Evolutionary conservation across 2,113 vertebrate genomes (phyloP).

Genomic region (Eulacestoma nigropectus): DNA sequence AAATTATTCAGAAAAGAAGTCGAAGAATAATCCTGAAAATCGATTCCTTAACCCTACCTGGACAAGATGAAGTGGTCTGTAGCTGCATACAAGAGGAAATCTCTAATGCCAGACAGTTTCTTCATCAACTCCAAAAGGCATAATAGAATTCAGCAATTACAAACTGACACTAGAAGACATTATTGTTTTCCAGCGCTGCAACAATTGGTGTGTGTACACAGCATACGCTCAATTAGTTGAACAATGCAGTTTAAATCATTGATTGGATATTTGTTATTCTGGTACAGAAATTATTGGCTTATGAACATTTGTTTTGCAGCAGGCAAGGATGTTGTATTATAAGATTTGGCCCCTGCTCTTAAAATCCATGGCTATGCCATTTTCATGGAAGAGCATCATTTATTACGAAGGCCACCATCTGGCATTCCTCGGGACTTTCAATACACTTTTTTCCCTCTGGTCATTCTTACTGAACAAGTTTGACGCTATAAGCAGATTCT

Average conservation of each 20-base stretch:
- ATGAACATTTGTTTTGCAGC: background rate
- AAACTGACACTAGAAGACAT: background rate
- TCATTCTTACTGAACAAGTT: background rate
- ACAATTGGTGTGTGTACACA: fast-evolving
- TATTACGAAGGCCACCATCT: background rate
- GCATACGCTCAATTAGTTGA: background rate
- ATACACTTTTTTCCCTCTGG: fast-evolving
- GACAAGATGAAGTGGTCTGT: background rate
- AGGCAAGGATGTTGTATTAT: background rate
- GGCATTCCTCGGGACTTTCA: background rate
- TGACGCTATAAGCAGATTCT: background rate
- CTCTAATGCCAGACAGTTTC: background rate
- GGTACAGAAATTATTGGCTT: background rate
- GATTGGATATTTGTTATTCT: background rate
- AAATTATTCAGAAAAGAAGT: background rate
- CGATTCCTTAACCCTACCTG: background rate
- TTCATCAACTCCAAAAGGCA: background rate
- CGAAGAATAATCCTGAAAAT: background rate
- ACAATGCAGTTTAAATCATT: background rate
- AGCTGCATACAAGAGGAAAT: background rate
- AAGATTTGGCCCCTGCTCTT: background rate
- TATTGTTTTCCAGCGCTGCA: background rate
- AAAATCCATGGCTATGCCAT: background rate
- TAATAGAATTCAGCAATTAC: background rate
- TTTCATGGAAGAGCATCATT: background rate